A percentile compares a stretch with the other conserved stretches of the same genome.
phyloP scores from a whole-genome alignment of 2,113 vertebrate species.

The Capreolus pygargus region DNA sequence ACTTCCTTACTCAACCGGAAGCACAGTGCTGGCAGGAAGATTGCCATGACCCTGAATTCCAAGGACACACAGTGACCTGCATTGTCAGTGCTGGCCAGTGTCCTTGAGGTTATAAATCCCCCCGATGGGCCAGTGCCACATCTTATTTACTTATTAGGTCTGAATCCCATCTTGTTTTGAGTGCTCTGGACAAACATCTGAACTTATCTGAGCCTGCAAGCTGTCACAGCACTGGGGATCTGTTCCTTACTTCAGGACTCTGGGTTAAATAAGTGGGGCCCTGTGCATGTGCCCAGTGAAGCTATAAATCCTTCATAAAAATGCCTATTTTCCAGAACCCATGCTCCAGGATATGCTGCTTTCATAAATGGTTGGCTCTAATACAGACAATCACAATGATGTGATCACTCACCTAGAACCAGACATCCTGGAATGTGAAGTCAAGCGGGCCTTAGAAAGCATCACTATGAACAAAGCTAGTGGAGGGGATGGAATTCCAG shows the following conservation, averaged over 20 bases:
- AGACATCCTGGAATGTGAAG: too few relatives aligned
- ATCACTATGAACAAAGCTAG: too few relatives aligned
- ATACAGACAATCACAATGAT: too few relatives aligned
- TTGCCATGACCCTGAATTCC: not conserved
- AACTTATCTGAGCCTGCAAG: not conserved
- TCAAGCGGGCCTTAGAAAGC: too few relatives aligned
- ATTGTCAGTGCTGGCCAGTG: not conserved
- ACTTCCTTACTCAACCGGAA: not conserved
- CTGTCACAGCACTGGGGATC: too few relatives aligned
- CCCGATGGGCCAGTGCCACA: not conserved
- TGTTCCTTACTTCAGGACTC: not conserved
- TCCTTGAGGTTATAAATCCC: not conserved
- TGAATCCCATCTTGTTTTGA: not conserved
- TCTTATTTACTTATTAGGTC: not conserved
- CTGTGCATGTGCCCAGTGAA: not conserved
- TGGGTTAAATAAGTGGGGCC: not conserved
- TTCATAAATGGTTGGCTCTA: not conserved
- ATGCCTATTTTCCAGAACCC: not conserved
- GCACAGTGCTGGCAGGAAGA: not conserved
- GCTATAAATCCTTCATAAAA: not conserved
- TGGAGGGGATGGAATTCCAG: too few relatives aligned
- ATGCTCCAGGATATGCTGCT: not conserved
- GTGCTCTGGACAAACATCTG: not conserved
- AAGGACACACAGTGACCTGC: rapidly evolving
- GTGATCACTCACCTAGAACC: too few relatives aligned